These are phyloP conservation scores for Catalaphyllia jardinei DNA, from an alignment of 64 coral and sea anemone genomes.

Conservation along the genomic window DNA sequence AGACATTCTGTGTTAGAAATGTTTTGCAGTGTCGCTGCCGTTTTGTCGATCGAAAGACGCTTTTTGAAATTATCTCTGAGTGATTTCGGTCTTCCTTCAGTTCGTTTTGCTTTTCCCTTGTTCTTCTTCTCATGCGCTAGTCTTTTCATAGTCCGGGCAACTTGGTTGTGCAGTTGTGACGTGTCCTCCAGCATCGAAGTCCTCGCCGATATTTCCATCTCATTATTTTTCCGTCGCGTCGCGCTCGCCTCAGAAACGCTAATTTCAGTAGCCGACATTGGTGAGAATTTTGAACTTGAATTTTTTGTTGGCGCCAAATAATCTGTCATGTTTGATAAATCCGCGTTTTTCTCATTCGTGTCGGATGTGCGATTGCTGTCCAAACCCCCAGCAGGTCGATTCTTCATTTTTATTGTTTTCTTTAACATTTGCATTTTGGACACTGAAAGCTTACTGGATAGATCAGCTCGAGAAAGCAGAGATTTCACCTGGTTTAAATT, in stretches of 20 bases:
- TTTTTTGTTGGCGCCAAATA: background rate
- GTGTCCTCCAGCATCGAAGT: background rate
- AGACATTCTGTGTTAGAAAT: too few relatives aligned
- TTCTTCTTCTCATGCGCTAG: background rate
- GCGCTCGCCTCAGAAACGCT: background rate
- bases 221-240: background rate
- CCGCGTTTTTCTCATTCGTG: background rate
- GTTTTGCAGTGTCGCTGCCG: background rate
- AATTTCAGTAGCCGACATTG: background rate
- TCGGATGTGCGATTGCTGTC: background rate
- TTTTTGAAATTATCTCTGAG: background rate
- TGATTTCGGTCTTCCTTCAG: constrained; percentile 13
- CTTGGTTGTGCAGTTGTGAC: background rate
- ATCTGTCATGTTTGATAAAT: background rate
- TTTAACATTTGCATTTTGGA: background rate
- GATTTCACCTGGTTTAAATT: constrained; percentile 29
- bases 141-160: background rate
- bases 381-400: background rate
- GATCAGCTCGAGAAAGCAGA: background rate
- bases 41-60: background rate
- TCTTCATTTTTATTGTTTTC: background rate
- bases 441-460: background rate
- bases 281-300: background rate
- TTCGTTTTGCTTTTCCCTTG: constrained; percentile 14
- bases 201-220: background rate